Base-by-base conservation (phyloP, 30 jellyfish, hydroid and myxozoan species). In the Mastigias papua region DNA sequence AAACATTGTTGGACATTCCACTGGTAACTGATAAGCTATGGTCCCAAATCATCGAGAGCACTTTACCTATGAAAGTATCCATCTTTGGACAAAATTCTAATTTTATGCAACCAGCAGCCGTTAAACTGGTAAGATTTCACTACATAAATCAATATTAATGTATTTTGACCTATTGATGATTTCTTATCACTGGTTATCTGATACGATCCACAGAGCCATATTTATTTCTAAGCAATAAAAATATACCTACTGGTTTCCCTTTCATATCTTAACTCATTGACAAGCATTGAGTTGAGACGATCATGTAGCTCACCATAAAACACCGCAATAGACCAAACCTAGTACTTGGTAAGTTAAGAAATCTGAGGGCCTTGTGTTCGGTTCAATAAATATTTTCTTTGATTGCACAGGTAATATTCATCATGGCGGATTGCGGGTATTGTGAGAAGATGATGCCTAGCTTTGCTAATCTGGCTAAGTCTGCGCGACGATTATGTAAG, bases 391-490 rank as follows among this genome's bases (percentile, higher is more conserved):
- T 32, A 5, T 8, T 30, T 30, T 20, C 30, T 42, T 23, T 78
- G 33, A 62, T 57, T 26, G 37, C 33, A 2, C 4, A 84, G 93
- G 93, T 84, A 19, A 84, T 84, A 5, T 84, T 84, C 86, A 84
- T 84, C 80, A 84, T 84, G 86, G 93, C 93, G 30, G 93, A 84
- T 60, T 84, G 93, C 51, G 93, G 93, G 20, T 84, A 48, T 70
- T 84, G 93, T 70, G 93, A 84, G 63, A 84, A 69, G 19, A 69
- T 71, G 93, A 84, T 84, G 93, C 93, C 86, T 35, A 72, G 60
- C 15, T 84, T 84, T 37, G 63, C 70, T 61, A 84, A 71, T 23
- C 72, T 84, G 0, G 28, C 93, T 3, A 31, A 48, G 17, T 3
- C 37, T 16, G 86, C 93, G 6, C 58, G 28, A 46, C 34, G 67